Evolutionary conservation across 1,140 invertebrate species (phyloP), one percentile per base, ranked within the genome.

Genomic region (Orius insidiosus): DNA sequence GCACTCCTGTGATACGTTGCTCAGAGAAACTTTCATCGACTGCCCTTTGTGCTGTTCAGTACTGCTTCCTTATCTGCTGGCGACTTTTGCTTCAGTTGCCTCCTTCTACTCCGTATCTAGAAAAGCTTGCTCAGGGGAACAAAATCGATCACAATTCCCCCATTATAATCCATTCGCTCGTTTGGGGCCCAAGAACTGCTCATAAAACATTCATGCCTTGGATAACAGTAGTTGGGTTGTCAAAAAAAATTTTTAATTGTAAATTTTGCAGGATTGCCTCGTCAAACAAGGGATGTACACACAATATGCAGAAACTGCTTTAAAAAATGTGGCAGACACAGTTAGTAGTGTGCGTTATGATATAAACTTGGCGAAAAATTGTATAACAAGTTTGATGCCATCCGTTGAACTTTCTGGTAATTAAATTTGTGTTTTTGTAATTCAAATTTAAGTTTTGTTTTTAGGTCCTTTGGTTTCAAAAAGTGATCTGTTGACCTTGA

Each of bases 251-350:
- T n/a, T 32, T 61, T 2, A 51, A 58, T 47, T 41, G 60, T n/a
- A n/a, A n/a, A 33, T 47, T 61, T 14, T 73, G 14, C 68, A 84
- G 68, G 84, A 88, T 58, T 80, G 75, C 45, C 66, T 89, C n/a
- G 80, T 86, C 3, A 88, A 89, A 58, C 86, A 90, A 71, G 85
- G 85, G 38, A 74, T 88, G 69, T 86, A 80, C 46, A 81, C 78
- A 0, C 77, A 80, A 57, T 78, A 85, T 58, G 81, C 84, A 1
- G 84, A 86, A 55, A 74, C 74, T 52, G 63, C 87, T 34, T 57
- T 88, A 13, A 76, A 78, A 53, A 74, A 70, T 3, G 80, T 85
- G 1, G 65, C 71, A 0, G 74, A 75, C 44, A 67, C 68, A 8
- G 73, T 76, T 0, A 75, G 74, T 54, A 71, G 67, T 47, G 57